Conservation (phyloP, 2,113 vertebrate genomes). For the Solea solea region DNA sequence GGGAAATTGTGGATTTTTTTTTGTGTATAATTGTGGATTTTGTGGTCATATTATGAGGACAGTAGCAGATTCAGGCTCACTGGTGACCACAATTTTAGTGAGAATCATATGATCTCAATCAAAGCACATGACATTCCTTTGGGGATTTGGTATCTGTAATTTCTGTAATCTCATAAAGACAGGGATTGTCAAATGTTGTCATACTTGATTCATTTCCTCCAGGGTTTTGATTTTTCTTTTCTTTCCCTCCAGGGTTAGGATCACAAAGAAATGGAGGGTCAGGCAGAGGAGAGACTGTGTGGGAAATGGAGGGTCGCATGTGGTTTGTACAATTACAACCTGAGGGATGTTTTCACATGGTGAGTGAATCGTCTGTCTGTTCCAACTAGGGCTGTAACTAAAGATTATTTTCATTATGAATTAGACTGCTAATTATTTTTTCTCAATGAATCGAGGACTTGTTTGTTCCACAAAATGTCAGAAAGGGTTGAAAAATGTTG, state of each 20-base stretch:
- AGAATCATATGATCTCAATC: background rate
- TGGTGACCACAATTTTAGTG: background rate
- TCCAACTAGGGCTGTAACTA: too few relatives aligned
- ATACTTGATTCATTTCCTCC: constrained; percentile 3
- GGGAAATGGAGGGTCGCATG: constrained; percentile 50
- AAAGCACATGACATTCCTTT: constrained; percentile 42
- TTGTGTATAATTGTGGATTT: too few relatives aligned
- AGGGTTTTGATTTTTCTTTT: constrained; percentile 5
- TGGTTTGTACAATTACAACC: constrained; percentile 42
- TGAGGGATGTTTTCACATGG: constrained; percentile 77
- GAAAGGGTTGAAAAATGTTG: too few relatives aligned
- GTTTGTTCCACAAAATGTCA: too few relatives aligned
- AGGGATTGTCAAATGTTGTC: background rate
- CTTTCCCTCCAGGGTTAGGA: constrained; percentile 29
- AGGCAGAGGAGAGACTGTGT: constrained; percentile 23
- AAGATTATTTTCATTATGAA: too few relatives aligned
- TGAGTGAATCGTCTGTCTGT: constrained; percentile 40
- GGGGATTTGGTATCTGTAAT: constrained; percentile 38
- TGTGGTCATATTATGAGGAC: too few relatives aligned
- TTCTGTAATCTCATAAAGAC: constrained; percentile 25
- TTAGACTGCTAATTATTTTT: too few relatives aligned
- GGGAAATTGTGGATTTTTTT: too few relatives aligned
- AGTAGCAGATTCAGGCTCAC: too few relatives aligned
- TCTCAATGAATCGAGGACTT: too few relatives aligned
- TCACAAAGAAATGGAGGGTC: constrained; percentile 64